These are phyloP conservation scores for Schizopygopsis pylzovi DNA, from an alignment of 2,797 vertebrate genomes.

Conservation along the genomic window DNA sequence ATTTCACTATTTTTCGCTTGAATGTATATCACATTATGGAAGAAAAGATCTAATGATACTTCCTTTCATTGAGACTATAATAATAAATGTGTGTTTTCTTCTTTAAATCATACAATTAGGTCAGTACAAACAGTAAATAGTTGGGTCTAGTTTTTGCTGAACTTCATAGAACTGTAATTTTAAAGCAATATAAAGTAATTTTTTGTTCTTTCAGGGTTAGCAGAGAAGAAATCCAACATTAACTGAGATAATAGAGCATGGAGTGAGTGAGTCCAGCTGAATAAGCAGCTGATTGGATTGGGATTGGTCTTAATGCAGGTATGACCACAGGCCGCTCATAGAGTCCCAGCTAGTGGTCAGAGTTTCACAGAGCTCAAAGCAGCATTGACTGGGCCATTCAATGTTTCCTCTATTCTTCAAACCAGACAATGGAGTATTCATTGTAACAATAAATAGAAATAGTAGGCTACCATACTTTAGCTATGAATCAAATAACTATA, in stretches of 20 bases:
- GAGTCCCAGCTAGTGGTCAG: background rate
- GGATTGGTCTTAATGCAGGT: conserved; percentile 5
- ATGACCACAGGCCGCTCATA: background rate
- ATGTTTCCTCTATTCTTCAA: background rate
- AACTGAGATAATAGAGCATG: background rate
- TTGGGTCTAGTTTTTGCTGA: background rate
- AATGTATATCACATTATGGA: background rate
- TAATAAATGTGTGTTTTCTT: background rate
- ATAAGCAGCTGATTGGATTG: conserved; percentile 10
- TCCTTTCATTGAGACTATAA: background rate
- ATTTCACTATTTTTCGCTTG: background rate
- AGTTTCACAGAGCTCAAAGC: background rate
- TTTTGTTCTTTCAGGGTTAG: background rate
- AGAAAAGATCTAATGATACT: background rate
- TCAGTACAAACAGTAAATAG: background rate
- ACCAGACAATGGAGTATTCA: background rate
- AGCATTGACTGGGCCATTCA: background rate
- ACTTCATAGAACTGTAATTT: background rate
- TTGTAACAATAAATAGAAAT: background rate
- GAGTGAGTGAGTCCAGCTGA: background rate
- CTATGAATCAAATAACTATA: background rate
- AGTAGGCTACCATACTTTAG: background rate
- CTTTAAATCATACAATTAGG: background rate
- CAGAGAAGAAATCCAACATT: background rate
- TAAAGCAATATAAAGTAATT: background rate